Evolutionary conservation across 1,140 invertebrate genomes (phyloP).

Genomic region (Aphis gossypii): DNA sequence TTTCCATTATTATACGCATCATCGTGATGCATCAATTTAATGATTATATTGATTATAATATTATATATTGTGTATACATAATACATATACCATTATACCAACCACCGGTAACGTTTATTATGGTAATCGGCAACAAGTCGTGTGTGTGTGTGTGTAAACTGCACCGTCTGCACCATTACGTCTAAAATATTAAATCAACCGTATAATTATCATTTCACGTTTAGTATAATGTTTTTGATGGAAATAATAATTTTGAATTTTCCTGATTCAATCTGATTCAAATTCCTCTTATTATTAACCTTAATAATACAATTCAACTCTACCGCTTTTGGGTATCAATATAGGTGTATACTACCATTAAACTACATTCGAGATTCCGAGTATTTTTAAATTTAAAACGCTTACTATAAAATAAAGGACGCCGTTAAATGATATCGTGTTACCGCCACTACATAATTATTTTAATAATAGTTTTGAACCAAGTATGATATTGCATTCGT

Average conservation of each 20-base stretch:
- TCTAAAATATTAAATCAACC: background rate
- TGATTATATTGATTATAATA: background rate
- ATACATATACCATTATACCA: background rate
- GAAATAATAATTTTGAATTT: constrained; percentile 9
- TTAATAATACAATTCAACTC: constrained; percentile 13
- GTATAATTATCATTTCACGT: constrained; percentile 20
- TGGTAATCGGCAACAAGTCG: background rate
- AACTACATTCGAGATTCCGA: background rate
- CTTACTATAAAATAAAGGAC: background rate
- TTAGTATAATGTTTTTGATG: background rate
- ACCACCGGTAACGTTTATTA: constrained; percentile 25
- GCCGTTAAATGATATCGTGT: background rate
- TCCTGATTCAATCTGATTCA: background rate
- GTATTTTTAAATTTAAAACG: too few species aligned
- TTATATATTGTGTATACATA: background rate
- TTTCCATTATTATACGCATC: background rate
- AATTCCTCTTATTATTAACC: constrained; percentile 14
- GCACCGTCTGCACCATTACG: background rate
- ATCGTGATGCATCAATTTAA: constrained; percentile 9
- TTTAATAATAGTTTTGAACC: background rate
- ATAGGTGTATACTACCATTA: background rate
- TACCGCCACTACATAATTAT: background rate
- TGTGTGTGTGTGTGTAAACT: background rate
- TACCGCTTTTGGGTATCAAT: background rate
- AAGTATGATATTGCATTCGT: background rate